A percentile compares a stretch with the other conserved stretches of the same genome.
Evolutionary conservation across 2,888 invertebrate species (phyloP).

Genomic region (Lymantria dispar): DNA sequence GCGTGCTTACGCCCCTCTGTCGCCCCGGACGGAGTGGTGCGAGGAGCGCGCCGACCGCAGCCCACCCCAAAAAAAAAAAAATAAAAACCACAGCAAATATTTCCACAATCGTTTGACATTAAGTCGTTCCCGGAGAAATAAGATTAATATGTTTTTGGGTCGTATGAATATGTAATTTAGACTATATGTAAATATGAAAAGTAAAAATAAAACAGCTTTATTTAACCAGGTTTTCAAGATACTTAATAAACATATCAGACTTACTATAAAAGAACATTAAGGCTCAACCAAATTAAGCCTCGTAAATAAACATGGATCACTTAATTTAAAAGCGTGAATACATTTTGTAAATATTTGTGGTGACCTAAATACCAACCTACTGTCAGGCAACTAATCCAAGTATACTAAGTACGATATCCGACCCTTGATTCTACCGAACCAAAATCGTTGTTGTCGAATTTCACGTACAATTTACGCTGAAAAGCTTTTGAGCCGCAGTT

Average conservation of each 20-base stretch:
- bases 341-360: conserved; percentile 20
- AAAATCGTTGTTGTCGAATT: conserved; percentile 68
- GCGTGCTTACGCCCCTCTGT: too few species aligned
- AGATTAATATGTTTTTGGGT: too few species aligned
- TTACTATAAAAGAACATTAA: conserved; percentile 7
- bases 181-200: too few species aligned
- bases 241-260: background rate
- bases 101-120: too few species aligned
- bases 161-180: too few species aligned
- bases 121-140: too few species aligned
- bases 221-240: too few species aligned
- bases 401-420: conserved; percentile 44
- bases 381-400: conserved; percentile 45
- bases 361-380: conserved; percentile 28
- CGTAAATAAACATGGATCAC: conserved; percentile 21
- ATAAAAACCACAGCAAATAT: too few species aligned
- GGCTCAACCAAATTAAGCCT: conserved; percentile 16
- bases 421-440: conserved; percentile 51
- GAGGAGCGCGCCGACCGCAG: too few species aligned
- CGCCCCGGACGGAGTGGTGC: too few species aligned
- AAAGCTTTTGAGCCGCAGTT: conserved; percentile 73
- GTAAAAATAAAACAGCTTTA: too few species aligned
- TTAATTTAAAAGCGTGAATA: conserved; percentile 21
- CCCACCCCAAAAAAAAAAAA: too few species aligned
- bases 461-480: conserved; percentile 76